phyloP scores from a whole-genome alignment of 2,888 invertebrate genomes.

The Drosophila mercatorum region DNA sequence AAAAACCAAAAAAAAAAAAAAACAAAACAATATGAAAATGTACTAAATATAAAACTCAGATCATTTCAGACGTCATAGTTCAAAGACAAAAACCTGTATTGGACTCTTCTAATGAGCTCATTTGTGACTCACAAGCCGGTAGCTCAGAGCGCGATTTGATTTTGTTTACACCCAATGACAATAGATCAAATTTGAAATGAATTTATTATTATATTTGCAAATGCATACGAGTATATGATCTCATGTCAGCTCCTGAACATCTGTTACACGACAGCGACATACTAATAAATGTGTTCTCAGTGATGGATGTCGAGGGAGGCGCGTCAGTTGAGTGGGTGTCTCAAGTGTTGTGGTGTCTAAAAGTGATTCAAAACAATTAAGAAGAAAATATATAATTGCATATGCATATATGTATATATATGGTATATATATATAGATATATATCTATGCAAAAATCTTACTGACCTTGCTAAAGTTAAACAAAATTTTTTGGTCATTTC shows the following conservation, averaged over 20 bases:
- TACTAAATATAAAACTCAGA: slow-evolving; percentile 17
- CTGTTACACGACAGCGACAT: slow-evolving; percentile 44
- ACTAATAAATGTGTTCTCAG: neutral
- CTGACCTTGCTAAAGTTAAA: slow-evolving; percentile 36
- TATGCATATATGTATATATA: neutral
- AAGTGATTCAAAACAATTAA: slow-evolving; percentile 66
- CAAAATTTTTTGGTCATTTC: slow-evolving; percentile 23
- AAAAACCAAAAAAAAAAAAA: slow-evolving; percentile 6
- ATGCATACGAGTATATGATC: slow-evolving; percentile 33
- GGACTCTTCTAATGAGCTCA: slow-evolving; percentile 57
- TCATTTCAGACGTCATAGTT: slow-evolving; percentile 55
- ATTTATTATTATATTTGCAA: slow-evolving; percentile 22
- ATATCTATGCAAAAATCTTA: slow-evolving; percentile 3
- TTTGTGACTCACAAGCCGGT: slow-evolving; percentile 61
- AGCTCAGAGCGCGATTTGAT: slow-evolving; percentile 38
- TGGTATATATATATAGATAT: neutral
- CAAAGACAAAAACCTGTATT: slow-evolving; percentile 37
- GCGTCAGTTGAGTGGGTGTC: slow-evolving; percentile 37
- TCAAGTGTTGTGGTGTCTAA: slow-evolving; percentile 28
- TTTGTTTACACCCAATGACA: slow-evolving; percentile 46
- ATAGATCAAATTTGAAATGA: slow-evolving; percentile 45
- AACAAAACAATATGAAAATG: slow-evolving; percentile 4
- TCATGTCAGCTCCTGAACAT: slow-evolving; percentile 40
- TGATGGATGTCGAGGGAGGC: slow-evolving; percentile 20
- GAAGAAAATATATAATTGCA: slow-evolving; percentile 32